Evolutionary conservation across 2,797 vertebrate genomes (phyloP).

Genomic region (Chaetodon trifasciatus): DNA sequence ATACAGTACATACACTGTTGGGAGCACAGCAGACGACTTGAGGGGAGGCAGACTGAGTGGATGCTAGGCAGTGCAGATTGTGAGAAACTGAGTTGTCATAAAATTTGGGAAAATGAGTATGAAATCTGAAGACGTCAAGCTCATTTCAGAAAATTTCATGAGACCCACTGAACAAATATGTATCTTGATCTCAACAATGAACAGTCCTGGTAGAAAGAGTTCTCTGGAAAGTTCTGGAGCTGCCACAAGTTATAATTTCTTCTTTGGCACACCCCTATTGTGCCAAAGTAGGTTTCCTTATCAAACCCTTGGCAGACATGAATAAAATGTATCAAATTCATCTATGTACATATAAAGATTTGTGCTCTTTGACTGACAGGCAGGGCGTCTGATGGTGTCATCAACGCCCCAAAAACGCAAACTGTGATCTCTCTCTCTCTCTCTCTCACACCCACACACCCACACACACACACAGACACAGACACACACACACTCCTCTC

Average conservation of each 20-base stretch:
- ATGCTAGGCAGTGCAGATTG: conserved; percentile 62
- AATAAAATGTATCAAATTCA: conserved; percentile 75
- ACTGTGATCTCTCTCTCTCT: conserved; percentile 29
- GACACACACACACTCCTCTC: conserved; percentile 7
- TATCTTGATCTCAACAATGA: conserved; percentile 50
- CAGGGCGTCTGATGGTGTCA: conserved; percentile 52
- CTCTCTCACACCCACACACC: background rate
- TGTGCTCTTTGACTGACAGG: conserved; percentile 84
- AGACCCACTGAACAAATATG: conserved; percentile 28
- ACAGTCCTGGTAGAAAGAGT: conserved; percentile 69
- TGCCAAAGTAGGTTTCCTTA: conserved; percentile 58
- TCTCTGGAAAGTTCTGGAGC: conserved; percentile 66
- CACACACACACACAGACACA: background rate
- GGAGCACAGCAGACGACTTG: conserved; percentile 53
- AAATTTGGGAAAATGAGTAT: conserved; percentile 21
- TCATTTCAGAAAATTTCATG: conserved; percentile 22
- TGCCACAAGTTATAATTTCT: conserved; percentile 58
- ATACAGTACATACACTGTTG: conserved; percentile 60
- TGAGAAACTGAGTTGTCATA: conserved; percentile 30
- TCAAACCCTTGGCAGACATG: conserved; percentile 77
- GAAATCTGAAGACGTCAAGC: conserved; percentile 18
- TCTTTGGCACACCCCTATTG: conserved; percentile 69
- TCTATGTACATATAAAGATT: conserved; percentile 78
- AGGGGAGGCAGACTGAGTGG: conserved; percentile 36
- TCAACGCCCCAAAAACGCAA: conserved; percentile 44